Evolutionary conservation across 2,888 invertebrate genomes (phyloP).

Genomic region (Cheilosia pagana): DNA sequence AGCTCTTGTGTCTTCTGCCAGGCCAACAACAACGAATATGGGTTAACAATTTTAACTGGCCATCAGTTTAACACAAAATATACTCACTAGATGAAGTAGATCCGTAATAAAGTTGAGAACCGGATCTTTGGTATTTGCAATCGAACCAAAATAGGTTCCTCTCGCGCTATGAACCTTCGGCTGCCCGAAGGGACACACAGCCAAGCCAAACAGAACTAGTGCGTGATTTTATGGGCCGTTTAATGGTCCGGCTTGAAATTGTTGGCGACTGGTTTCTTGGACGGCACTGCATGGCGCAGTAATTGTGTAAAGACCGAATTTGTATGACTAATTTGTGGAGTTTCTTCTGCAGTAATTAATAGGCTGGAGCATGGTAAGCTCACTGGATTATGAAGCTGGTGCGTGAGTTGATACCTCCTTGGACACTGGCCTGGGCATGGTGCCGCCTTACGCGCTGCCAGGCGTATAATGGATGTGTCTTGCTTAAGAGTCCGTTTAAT

Average conservation of each 20-base stretch:
- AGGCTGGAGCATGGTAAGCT: conserved; percentile 20
- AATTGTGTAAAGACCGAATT: conserved; percentile 61
- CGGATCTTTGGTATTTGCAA: conserved; percentile 53
- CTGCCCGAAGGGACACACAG: conserved; percentile 48
- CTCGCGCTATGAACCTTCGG: conserved; percentile 8
- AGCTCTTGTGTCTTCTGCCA: conserved; percentile 17
- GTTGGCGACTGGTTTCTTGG: conserved; percentile 43
- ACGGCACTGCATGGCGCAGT: conserved; percentile 10
- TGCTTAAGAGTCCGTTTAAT: conserved; percentile 44
- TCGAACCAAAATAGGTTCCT: conserved; percentile 50
- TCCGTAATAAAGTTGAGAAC: conserved; percentile 52
- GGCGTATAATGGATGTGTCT: conserved; percentile 24
- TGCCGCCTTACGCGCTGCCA: conserved; percentile 7
- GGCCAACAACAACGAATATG: conserved; percentile 52
- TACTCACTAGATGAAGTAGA: conserved; percentile 39
- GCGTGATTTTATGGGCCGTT: conserved; percentile 28
- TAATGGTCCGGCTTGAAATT: conserved; percentile 14
- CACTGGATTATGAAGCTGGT: conserved; percentile 52
- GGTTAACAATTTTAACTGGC: conserved; percentile 48
- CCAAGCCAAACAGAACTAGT: conserved; percentile 19
- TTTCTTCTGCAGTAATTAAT: conserved; percentile 52
- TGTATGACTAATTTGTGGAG: conserved; percentile 67
- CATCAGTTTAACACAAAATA: conserved; percentile 25
- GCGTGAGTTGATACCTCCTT: conserved; percentile 5
- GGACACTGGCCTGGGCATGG: neutral